A percentile compares a stretch with the other conserved stretches of the same genome.
phyloP scores from a whole-genome alignment of 1,140 invertebrate genomes.

The Trichomalopsis sarcophagae region DNA sequence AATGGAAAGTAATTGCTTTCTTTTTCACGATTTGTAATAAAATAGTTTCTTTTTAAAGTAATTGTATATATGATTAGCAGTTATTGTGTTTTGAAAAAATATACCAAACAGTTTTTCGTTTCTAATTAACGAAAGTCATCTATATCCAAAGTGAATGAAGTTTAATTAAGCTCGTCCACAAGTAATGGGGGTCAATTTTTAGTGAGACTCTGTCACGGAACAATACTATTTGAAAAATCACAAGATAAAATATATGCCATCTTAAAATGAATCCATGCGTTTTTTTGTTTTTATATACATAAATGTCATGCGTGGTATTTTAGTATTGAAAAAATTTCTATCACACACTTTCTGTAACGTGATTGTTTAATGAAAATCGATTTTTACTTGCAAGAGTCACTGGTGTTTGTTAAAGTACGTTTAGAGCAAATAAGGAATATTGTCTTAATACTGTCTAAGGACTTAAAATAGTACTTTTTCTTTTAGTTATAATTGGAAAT shows the following conservation, averaged over 20 bases:
- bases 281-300: conserved; percentile 43
- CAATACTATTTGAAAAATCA: conserved; percentile 39
- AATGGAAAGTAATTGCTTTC: too few species aligned
- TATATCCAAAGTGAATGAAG: conserved; percentile 6
- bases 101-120: neutral
- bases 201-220: neutral
- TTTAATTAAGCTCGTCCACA: neutral
- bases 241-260: conserved; percentile 22
- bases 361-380: conserved; percentile 23
- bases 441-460: conserved; percentile 11
- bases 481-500: conserved; percentile 28
- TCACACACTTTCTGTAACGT: conserved; percentile 4
- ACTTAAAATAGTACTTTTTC: conserved; percentile 35
- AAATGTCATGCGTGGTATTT: conserved; percentile 33
- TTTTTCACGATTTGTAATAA: neutral
- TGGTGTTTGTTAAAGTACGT: conserved; percentile 30
- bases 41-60: conserved; percentile 15
- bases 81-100: neutral
- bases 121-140: conserved; percentile 36
- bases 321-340: conserved; percentile 19
- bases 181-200: conserved; percentile 12
- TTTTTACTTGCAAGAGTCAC: conserved; percentile 21
- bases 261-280: conserved; percentile 23
- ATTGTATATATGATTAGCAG: neutral
- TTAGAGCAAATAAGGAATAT: conserved; percentile 6